phyloP scores from a whole-genome alignment of 2,888 invertebrate species.

The Melieria picta region DNA sequence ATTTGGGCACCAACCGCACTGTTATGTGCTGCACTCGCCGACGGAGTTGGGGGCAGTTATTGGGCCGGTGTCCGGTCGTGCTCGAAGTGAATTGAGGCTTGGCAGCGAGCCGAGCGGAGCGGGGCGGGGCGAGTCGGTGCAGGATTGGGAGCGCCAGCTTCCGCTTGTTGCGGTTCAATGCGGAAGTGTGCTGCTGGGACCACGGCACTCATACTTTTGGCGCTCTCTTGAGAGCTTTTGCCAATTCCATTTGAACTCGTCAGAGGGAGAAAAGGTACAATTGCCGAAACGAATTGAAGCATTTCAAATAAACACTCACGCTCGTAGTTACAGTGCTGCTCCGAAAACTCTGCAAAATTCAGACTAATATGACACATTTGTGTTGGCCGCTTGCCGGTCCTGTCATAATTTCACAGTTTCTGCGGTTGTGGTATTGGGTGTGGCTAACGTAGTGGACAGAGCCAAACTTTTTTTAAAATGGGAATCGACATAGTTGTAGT shows the following conservation, averaged over 20 bases:
- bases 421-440: background rate
- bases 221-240: background rate
- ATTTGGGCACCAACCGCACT: too few relatives aligned
- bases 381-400: background rate
- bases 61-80: too few relatives aligned
- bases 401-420: conserved; percentile 22
- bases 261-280: background rate
- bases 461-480: background rate
- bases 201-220: background rate
- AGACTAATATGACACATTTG: conserved; percentile 6
- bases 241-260: background rate
- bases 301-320: conserved; percentile 29
- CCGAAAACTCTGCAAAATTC: background rate
- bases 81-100: too few relatives aligned
- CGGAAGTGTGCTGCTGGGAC: conserved; percentile 39
- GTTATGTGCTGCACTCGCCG: too few relatives aligned
- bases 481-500: background rate
- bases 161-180: conserved; percentile 48
- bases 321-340: background rate
- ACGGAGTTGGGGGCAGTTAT: too few relatives aligned
- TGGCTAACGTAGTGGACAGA: background rate
- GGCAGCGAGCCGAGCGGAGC: too few relatives aligned
- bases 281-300: conserved; percentile 36
- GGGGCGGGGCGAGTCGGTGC: too few relatives aligned
- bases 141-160: conserved; percentile 32